phyloP scores from a whole-genome alignment of 2,888 invertebrate species.

The Tachina grossa region DNA sequence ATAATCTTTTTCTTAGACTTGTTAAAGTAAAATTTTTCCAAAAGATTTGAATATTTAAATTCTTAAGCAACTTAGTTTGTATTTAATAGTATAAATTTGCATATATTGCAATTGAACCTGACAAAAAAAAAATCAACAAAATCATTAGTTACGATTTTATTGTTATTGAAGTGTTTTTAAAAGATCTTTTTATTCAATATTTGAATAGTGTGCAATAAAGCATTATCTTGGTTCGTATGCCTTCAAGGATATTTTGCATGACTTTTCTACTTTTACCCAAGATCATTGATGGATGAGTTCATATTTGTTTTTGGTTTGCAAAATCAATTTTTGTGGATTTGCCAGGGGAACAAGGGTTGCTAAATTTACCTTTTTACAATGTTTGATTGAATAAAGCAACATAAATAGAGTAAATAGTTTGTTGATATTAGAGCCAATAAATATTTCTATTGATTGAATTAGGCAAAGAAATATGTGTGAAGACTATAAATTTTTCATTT shows the following conservation, averaged over 20 bases:
- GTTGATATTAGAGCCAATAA: constrained; percentile 30
- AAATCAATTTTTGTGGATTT: constrained; percentile 8
- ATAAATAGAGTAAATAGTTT: constrained; percentile 28
- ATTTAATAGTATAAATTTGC: background rate
- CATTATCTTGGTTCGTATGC: background rate
- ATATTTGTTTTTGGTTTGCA: constrained; percentile 21
- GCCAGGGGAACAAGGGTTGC: background rate
- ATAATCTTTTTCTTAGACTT: background rate
- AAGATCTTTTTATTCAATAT: background rate
- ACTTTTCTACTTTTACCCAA: constrained; percentile 27
- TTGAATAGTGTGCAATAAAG: constrained; percentile 17
- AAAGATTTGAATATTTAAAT: constrained; percentile 59
- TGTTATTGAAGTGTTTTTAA: background rate
- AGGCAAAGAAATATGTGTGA: background rate
- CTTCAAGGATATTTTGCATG: constrained; percentile 12
- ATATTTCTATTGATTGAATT: background rate
- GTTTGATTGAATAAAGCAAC: background rate
- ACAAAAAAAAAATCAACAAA: constrained; percentile 20
- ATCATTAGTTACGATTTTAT: constrained; percentile 30
- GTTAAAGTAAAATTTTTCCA: background rate
- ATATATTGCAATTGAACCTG: constrained; percentile 48
- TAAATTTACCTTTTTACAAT: background rate
- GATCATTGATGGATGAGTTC: background rate
- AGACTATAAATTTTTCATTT: background rate
- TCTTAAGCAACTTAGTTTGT: constrained; percentile 39